These are phyloP conservation scores for Notolabrus celidotus DNA, from an alignment of 2,797 vertebrate species.

Conservation along the genomic window DNA sequence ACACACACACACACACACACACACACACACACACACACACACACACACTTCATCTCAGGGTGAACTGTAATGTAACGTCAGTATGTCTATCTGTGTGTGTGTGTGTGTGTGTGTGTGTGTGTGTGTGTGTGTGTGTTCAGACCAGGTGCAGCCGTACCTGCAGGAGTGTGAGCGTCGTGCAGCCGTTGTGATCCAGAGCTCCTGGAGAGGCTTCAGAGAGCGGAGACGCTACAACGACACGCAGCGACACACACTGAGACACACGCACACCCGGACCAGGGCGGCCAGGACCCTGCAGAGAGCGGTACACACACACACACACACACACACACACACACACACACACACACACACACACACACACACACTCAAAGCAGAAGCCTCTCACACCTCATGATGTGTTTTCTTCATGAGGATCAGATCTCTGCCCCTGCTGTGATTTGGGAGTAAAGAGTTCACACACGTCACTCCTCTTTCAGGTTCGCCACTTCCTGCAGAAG, in stretches of 20 bases:
- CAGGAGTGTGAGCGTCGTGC: slow-evolving; percentile 88
- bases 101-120: slow-evolving; percentile 5
- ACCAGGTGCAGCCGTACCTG: slow-evolving; percentile 89
- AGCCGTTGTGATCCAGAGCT: slow-evolving; percentile 91
- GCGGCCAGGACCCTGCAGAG: slow-evolving; percentile 82
- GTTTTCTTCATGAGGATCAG: too few relatives aligned
- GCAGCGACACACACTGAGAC: slow-evolving; percentile 66
- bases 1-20: slow-evolving; percentile 26
- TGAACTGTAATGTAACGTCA: too few relatives aligned
- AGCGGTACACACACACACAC: slow-evolving; percentile 80
- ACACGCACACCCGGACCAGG: slow-evolving; percentile 66
- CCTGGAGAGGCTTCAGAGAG: slow-evolving; percentile 90
- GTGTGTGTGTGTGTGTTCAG: slow-evolving; percentile 70
- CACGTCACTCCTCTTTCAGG: slow-evolving; percentile 68
- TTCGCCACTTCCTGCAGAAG: slow-evolving; percentile 87
- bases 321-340: slow-evolving; percentile 33
- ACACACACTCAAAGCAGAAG: too few relatives aligned
- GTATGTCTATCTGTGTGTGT: too few relatives aligned
- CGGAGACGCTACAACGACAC: slow-evolving; percentile 83
- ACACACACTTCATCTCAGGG: too few relatives aligned
- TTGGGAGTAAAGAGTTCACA: too few relatives aligned
- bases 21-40: slow-evolving; percentile 22
- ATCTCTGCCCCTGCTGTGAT: too few relatives aligned
- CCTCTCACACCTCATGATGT: too few relatives aligned
- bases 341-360: slow-evolving; percentile 8